A percentile compares a stretch with the other conserved stretches of the same genome.
phyloP scores from a whole-genome alignment of 2,113 vertebrate species.

The Aspiorhynchus laticeps region DNA sequence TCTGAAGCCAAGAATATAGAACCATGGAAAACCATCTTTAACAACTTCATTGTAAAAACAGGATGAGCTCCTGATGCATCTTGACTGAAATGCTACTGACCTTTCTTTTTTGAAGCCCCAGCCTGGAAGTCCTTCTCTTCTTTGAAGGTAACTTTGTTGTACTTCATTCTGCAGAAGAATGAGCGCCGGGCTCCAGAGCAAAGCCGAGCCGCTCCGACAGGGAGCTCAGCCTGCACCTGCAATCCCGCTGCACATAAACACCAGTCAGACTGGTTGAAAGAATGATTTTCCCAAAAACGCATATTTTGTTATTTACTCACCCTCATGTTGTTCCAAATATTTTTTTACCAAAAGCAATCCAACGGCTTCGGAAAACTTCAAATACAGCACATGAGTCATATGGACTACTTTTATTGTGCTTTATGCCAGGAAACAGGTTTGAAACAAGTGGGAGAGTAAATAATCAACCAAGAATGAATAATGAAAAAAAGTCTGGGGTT shows the following conservation, averaged over 20 bases:
- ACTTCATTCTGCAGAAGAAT: constrained; percentile 91
- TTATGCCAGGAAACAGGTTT: not conserved
- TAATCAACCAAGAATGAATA: not conserved
- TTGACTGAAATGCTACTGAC: constrained; percentile 60
- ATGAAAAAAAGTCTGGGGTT: not conserved
- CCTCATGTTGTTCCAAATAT: not conserved
- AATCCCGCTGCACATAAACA: constrained; percentile 78
- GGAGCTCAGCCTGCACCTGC: constrained; percentile 87
- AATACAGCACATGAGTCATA: not conserved
- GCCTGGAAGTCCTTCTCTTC: constrained; percentile 81
- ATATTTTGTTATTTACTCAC: not conserved
- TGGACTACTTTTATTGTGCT: not conserved
- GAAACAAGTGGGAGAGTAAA: not conserved
- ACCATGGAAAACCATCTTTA: not conserved
- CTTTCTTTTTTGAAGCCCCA: constrained; percentile 84
- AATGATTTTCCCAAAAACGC: not conserved
- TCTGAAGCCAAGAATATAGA: not conserved
- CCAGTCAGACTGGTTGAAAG: not conserved
- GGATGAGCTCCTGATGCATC: not conserved
- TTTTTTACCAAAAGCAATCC: not conserved
- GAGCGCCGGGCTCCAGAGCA: constrained; percentile 88
- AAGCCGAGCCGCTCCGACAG: constrained; percentile 76
- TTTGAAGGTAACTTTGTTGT: constrained; percentile 79
- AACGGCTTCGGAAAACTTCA: not conserved
- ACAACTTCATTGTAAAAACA: not conserved